phyloP scores from a whole-genome alignment of 2,797 vertebrate genomes.

The Sebastes kiyomatsui region DNA sequence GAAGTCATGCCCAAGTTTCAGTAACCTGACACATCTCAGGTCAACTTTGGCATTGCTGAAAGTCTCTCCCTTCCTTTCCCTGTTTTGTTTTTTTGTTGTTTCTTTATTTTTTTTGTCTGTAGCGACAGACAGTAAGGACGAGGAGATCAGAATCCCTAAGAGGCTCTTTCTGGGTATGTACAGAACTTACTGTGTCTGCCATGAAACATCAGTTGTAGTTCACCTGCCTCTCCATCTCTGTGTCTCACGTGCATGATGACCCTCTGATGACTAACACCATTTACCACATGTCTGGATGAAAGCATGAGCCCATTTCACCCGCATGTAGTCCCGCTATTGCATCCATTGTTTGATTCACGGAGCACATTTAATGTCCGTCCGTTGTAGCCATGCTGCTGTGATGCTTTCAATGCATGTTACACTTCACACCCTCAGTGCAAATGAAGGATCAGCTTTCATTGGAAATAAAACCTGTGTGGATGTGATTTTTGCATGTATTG shows the following conservation, averaged over 20 bases:
- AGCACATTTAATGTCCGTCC: neutral
- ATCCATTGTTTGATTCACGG: neutral
- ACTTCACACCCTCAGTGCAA: neutral
- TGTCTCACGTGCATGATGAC: constrained; percentile 53
- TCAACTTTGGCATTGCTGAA: constrained; percentile 16
- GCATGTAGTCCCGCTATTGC: constrained; percentile 23
- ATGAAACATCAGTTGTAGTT: constrained; percentile 67
- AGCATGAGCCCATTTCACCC: constrained; percentile 33
- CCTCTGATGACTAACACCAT: constrained; percentile 38
- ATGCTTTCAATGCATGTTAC: constrained; percentile 35
- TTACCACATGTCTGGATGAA: constrained; percentile 1
- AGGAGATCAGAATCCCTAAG: constrained; percentile 93
- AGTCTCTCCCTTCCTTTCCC: constrained; percentile 41
- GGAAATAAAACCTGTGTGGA: neutral
- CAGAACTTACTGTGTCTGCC: constrained; percentile 66
- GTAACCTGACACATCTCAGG: neutral
- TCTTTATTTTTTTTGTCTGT: constrained; percentile 71
- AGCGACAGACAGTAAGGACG: constrained; percentile 97
- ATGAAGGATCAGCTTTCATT: neutral
- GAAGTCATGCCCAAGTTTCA: neutral
- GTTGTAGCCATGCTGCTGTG: neutral
- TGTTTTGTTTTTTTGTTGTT: constrained; percentile 59
- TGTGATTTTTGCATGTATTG: constrained; percentile 21
- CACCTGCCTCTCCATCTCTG: constrained; percentile 49
- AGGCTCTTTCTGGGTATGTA: constrained; percentile 97